Conservation (phyloP, 2,888 invertebrate genomes). For the Amphimallon solstitiale region DNA sequence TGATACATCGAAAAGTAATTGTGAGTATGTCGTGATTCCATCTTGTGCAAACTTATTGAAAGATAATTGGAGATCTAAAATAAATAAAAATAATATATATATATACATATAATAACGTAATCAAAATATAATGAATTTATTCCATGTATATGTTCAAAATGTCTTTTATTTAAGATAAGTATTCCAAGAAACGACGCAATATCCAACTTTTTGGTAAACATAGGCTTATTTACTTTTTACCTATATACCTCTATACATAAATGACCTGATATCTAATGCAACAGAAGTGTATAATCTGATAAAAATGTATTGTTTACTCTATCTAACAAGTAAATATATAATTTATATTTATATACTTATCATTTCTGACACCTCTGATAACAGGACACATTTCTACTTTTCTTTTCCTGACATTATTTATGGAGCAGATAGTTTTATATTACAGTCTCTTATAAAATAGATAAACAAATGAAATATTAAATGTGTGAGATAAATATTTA, state of each 20-base stretch:
- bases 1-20: conserved; percentile 86
- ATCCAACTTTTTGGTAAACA: not conserved
- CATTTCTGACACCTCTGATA: conserved; percentile 1
- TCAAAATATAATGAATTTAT: not conserved
- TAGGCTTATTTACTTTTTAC: not conserved
- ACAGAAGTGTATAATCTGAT: conserved; percentile 1
- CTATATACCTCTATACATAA: not conserved
- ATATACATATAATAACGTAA: not conserved
- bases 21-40: conserved; percentile 80
- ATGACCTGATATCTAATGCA: too few relatives aligned
- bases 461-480: not conserved
- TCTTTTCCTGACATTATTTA: not conserved
- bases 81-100: conserved; percentile 53
- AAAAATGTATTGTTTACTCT: conserved; percentile 6
- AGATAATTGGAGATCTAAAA: conserved; percentile 75
- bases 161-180: not conserved
- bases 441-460: not conserved
- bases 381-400: not conserved
- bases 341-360: conserved; percentile 19
- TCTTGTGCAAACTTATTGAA: conserved; percentile 77
- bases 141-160: not conserved
- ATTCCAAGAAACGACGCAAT: conserved; percentile 1
- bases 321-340: conserved; percentile 2
- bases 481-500: too few relatives aligned
- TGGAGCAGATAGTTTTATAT: too few relatives aligned